phyloP scores from a whole-genome alignment of 1,140 invertebrate genomes.

The Conus betulinus region DNA sequence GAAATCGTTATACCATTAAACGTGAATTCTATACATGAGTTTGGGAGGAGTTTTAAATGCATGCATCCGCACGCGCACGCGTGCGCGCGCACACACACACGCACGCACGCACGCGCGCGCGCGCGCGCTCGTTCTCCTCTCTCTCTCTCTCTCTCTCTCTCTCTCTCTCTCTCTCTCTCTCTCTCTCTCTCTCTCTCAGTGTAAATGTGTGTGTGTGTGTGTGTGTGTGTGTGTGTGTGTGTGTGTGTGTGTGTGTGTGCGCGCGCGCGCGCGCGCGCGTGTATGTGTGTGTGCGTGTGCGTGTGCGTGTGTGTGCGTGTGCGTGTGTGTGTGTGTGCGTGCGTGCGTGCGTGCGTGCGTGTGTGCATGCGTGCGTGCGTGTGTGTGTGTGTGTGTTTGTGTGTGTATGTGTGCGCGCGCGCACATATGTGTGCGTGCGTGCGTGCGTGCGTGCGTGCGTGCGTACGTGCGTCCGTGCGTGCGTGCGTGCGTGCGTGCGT shows the following conservation, averaged over 20 bases:
- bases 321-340: not conserved
- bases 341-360: conserved; percentile 3
- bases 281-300: not conserved
- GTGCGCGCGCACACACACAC: too few species aligned
- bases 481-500: conserved; percentile 13
- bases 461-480: not conserved
- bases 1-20: too few species aligned
- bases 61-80: too few species aligned
- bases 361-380: not conserved
- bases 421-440: conserved; percentile 4
- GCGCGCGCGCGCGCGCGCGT: not conserved
- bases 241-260: not conserved
- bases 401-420: not conserved
- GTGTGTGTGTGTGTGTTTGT: not conserved
- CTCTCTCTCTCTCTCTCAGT: too few species aligned
- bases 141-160: too few species aligned
- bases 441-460: not conserved
- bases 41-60: too few species aligned
- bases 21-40: too few species aligned
- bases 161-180: too few species aligned
- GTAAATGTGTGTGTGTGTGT: too few species aligned
- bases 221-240: too few species aligned
- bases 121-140: too few species aligned
- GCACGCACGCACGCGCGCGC: too few species aligned
- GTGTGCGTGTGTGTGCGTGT: not conserved